Conservation (phyloP, 2,113 vertebrate species). For the Xiphophorus hellerii region DNA sequence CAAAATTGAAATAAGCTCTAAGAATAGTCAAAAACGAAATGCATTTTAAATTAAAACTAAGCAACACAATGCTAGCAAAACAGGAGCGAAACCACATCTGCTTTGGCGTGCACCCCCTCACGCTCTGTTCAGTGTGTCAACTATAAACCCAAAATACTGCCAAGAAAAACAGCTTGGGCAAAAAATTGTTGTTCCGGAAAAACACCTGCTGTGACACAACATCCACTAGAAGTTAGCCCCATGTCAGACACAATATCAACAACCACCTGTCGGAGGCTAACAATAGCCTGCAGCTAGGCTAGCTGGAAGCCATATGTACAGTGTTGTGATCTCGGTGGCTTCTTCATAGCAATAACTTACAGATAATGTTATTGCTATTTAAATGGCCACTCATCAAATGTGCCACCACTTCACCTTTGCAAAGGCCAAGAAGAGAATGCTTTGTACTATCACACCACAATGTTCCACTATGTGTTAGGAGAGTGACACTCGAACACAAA, state of each 20-base stretch:
- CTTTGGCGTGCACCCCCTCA: no score
- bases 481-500: conserved; percentile 23
- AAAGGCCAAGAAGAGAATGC: conserved; percentile 33
- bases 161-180: conserved; percentile 63
- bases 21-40: background rate
- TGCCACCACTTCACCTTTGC: conserved; percentile 24
- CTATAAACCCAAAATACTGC: conserved; percentile 57
- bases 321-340: conserved; percentile 38
- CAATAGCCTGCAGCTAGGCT: conserved; percentile 46
- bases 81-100: conserved; percentile 58
- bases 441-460: conserved; percentile 28
- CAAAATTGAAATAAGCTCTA: background rate
- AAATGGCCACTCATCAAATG: conserved; percentile 26
- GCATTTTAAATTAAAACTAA: conserved; percentile 14
- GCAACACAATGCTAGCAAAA: conserved; percentile 49
- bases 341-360: conserved; percentile 6
- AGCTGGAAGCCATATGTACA: conserved; percentile 22
- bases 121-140: no score
- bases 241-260: conserved; percentile 54
- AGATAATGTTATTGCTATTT: conserved; percentile 10
- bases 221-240: conserved; percentile 53
- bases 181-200: conserved; percentile 53
- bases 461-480: conserved; percentile 18
- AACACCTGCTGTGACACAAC: conserved; percentile 74
- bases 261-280: conserved; percentile 69